Base-by-base conservation (phyloP, 2,113 vertebrate species). In the Ptychochromis oligacanthus region DNA sequence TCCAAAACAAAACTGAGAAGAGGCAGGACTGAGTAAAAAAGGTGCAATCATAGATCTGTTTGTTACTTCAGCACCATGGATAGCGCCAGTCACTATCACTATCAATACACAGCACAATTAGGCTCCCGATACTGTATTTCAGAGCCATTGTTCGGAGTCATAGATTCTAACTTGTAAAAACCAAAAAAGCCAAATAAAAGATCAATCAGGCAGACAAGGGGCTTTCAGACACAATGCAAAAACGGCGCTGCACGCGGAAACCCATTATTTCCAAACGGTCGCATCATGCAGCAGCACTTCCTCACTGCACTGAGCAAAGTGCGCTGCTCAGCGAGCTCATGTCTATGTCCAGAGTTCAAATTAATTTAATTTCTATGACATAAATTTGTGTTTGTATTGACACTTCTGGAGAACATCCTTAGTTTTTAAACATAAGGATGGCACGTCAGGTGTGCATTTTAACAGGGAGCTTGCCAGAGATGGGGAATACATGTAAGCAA, bases 21-120 rank as follows among this genome's bases (percentile, higher is more conserved):
- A 28, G 46, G 46, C 40, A 26, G 64, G 64, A 15, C 5, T 0
- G 22, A 67, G 14, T 2, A 17, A 65, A 3, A 36, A 57, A 7
- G 54, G 5, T 75, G 5, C 38, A 26, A 28, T 49, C 40, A 58
- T 17, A 31, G 34, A 77, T 46, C 6, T 12, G 26, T 60, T 13
- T 77, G 22, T 15, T 59, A 18, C 14, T 79, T 79, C 49, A 38
- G 77, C 31, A 79, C 60, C 59, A 40, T 28, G 13, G 46, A 79
- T 28, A 75, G 70, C 20, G 10, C 59, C 20, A 12, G 40, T 15
- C 43, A 54, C 64, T 79, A n/a, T n/a, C n/a, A n/a, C n/a, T 79
- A 54, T 64, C 46, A 36, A 24, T 54, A 12, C 46, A 12, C n/a
- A 24, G 28, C 28, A 31, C 20, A 64, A 22, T 38, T 54, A 36